These are phyloP conservation scores for Gymnogyps californianus DNA, from an alignment of 2,113 vertebrate species.

Conservation along the genomic window DNA sequence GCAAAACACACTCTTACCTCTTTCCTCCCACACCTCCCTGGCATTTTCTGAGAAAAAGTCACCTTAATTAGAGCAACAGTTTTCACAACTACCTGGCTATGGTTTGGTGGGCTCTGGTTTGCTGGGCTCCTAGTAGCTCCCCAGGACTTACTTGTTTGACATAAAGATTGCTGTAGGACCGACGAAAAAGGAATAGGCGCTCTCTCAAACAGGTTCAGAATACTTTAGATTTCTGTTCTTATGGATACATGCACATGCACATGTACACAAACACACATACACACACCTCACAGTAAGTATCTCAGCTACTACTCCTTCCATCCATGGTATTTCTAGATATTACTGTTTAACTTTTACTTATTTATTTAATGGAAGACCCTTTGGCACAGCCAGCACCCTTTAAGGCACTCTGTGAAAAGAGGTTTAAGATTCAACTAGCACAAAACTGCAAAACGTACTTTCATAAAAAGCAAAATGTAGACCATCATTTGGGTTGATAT, in stretches of 20 bases:
- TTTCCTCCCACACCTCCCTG: background rate
- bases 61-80: background rate
- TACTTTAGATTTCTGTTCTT: background rate
- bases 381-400: background rate
- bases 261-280: background rate
- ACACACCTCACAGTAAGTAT: background rate
- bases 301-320: background rate
- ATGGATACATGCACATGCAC: background rate
- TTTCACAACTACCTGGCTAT: background rate
- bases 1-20: background rate
- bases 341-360: background rate
- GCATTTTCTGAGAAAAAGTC: background rate
- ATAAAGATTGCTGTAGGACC: background rate
- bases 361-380: background rate
- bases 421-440: background rate
- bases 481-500: background rate
- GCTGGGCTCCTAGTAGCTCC: background rate
- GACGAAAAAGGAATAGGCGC: background rate
- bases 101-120: background rate
- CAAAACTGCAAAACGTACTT: background rate
- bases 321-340: background rate
- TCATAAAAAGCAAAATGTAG: background rate
- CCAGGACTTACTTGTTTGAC: background rate
- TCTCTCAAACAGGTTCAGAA: background rate
- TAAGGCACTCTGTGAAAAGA: background rate